Conservation (phyloP, 1,140 invertebrate genomes). For the Megathymus violae region DNA sequence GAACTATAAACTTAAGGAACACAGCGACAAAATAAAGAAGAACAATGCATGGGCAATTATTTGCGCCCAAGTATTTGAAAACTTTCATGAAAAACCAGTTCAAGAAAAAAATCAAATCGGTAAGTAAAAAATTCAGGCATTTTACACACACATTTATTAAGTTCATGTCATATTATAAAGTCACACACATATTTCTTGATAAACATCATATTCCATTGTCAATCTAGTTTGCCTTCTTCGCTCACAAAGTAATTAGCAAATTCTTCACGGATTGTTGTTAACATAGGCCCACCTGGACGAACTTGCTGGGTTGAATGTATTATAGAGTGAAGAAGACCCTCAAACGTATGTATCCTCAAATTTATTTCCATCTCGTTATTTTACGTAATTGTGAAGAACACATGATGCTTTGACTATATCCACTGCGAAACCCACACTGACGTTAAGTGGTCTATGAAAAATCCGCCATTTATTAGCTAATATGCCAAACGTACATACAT, state of each 20-base stretch:
- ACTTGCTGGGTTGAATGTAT: conserved; percentile 37
- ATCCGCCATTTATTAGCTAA: conserved; percentile 67
- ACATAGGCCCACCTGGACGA: conserved; percentile 40
- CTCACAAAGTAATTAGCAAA: conserved; percentile 47
- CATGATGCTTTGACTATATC: conserved; percentile 61
- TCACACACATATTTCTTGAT: neutral
- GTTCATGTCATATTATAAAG: neutral
- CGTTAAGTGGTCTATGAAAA: conserved; percentile 63
- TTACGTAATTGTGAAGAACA: conserved; percentile 71
- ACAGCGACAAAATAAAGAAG: conserved; percentile 35
- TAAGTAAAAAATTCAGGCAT: conserved; percentile 11
- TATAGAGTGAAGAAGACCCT: conserved; percentile 40
- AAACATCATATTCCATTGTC: conserved; percentile 46
- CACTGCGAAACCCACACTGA: conserved; percentile 49
- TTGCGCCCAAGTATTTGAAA: conserved; percentile 36
- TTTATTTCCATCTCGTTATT: conserved; percentile 55
- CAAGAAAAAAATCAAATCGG: conserved; percentile 28
- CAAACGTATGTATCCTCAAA: conserved; percentile 57
- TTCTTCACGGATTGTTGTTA: conserved; percentile 42
- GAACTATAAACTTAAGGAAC: conserved; percentile 25
- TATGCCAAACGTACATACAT: conserved; percentile 84
- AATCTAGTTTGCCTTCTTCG: conserved; percentile 38
- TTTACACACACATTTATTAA: conserved; percentile 15
- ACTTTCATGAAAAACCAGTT: conserved; percentile 35
- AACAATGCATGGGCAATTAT: conserved; percentile 36